phyloP scores from a whole-genome alignment of 2,113 vertebrate genomes.

The Ageneiosus marmoratus region DNA sequence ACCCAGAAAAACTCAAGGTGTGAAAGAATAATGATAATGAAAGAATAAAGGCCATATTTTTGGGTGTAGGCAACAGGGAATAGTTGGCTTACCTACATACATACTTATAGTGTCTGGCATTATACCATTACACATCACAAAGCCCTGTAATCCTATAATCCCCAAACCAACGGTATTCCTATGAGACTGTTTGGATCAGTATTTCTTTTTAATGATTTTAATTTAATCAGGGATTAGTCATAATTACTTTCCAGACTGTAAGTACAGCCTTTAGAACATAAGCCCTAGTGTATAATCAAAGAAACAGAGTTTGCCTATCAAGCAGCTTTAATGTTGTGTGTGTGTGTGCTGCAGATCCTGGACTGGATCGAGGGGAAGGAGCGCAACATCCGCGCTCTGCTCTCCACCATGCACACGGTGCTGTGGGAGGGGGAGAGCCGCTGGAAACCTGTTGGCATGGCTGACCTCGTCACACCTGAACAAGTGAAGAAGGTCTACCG shows the following conservation, averaged over 20 bases:
- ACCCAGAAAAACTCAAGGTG: constrained; percentile 96
- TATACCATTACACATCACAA: neutral
- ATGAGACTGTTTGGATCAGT: neutral
- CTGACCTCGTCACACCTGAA: constrained; percentile 95
- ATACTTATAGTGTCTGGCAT: neutral
- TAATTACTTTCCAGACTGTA: neutral
- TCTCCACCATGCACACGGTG: constrained; percentile 98
- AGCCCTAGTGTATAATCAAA: neutral
- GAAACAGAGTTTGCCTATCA: constrained; percentile 10
- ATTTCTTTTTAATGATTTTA: neutral
- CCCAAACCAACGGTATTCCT: neutral
- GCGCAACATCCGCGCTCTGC: constrained; percentile 92
- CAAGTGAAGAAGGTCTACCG: constrained; percentile 98
- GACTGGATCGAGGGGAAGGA: constrained; percentile 99
- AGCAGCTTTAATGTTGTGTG: neutral
- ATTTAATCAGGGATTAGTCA: neutral
- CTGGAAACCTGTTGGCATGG: constrained; percentile 97
- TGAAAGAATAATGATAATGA: constrained; percentile 12
- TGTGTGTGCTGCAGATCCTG: constrained; percentile 77
- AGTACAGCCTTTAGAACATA: neutral
- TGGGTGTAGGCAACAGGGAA: neutral
- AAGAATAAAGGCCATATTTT: neutral
- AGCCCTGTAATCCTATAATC: neutral
- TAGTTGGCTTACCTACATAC: neutral
- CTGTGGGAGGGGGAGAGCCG: constrained; percentile 96